phyloP scores from a whole-genome alignment of 2,797 vertebrate genomes.

The Myotis vivesi region DNA sequence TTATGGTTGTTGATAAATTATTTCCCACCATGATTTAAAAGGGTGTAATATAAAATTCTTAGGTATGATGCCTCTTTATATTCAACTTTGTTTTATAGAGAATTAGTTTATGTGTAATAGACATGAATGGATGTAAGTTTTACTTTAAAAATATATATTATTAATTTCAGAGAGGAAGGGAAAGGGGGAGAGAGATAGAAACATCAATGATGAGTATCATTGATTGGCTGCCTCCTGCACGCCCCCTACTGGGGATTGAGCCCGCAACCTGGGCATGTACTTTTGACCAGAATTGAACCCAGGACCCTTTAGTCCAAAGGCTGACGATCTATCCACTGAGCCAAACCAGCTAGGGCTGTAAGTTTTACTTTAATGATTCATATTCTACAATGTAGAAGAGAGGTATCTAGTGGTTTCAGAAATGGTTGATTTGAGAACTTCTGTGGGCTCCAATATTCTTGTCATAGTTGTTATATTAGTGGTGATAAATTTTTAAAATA shows the following conservation, averaged over 20 bases:
- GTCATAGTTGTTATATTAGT: background rate
- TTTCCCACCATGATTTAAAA: background rate
- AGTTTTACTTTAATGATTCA: constrained; percentile 32
- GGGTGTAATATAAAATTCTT: background rate
- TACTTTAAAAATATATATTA: background rate
- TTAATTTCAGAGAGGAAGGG: too few relatives aligned
- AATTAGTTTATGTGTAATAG: constrained; percentile 15
- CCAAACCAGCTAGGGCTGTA: background rate
- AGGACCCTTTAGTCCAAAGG: too few relatives aligned
- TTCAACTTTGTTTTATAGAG: constrained; percentile 44
- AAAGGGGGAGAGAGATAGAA: too few relatives aligned
- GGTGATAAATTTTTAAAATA: constrained; percentile 19
- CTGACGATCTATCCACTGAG: too few relatives aligned
- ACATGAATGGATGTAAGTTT: background rate
- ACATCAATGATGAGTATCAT: too few relatives aligned
- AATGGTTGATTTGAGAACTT: constrained; percentile 29
- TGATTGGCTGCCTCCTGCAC: too few relatives aligned
- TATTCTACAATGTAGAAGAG: background rate
- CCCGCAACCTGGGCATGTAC: too few relatives aligned
- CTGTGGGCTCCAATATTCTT: background rate
- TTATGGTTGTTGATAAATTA: constrained; percentile 45
- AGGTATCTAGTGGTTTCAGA: background rate
- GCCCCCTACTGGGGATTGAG: too few relatives aligned
- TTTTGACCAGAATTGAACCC: too few relatives aligned
- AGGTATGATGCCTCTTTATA: background rate